Evolutionary conservation across 2,797 vertebrate genomes (phyloP), one percentile per base, ranked within the genome.

Genomic region (Odontamblyopus lacepedii): DNA sequence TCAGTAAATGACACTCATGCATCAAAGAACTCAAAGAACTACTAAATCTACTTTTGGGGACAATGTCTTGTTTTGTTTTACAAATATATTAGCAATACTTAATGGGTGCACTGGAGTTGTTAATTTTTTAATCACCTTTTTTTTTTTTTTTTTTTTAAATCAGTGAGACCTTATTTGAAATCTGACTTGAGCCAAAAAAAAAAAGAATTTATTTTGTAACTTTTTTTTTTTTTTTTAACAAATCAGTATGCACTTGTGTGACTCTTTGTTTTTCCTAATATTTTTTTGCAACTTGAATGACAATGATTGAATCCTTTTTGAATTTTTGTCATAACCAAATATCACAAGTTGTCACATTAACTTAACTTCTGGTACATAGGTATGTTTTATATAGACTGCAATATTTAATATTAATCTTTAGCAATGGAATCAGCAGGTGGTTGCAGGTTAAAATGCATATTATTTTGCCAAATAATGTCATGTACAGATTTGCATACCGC

Each of bases 1-100:
- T 59, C 59, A 63, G 55, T 41, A 69, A 69, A 29, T 41, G 13
- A n/a, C 55, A 57, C 53, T 30, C 18, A 30, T 19, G 57, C 18
- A 57, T 77, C 48, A 72, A 69, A 69, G 18, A 2, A 63, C 15
- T 48, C 44, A 48, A 26, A 15, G 69, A 59, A 67, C 68, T 19
- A 80, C 76, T 69, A 77, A 73, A 69, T 19, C 23, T 38, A 29
- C 61, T 23, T 23, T 41, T 8, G 7, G 70, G 15, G 65, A 77
- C 50, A 67, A 75, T 48, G 68, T 74, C 73, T 78, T 73, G 15
- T 61, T 61, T 29, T 32, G 2, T 61, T 30, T 65, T 81, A 78
- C 74, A 79, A 35, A 82, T 79, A 83, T 80, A 84, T 77, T 85
- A 94, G 94, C 94, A 95, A 95, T 95, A 95, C 89, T 79, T 74